Conservation (phyloP, 2,113 vertebrate species). For the Nibea coibor region DNA sequence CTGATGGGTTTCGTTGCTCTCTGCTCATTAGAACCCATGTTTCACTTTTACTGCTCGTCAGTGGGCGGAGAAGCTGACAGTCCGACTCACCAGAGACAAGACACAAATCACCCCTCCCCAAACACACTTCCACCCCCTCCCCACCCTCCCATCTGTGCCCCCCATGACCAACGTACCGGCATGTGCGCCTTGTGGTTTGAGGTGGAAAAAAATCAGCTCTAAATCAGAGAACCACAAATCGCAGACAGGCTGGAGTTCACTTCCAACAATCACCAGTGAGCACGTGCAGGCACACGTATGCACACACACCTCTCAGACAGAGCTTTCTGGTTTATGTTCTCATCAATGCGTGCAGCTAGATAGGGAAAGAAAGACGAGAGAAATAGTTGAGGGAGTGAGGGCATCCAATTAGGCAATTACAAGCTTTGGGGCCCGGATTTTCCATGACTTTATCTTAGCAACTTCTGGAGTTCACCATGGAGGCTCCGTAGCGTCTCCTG, state of each 20-base stretch:
- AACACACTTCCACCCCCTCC: background rate
- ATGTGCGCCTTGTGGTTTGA: slow-evolving; percentile 45
- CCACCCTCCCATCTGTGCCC: slow-evolving; percentile 16
- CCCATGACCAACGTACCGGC: slow-evolving; percentile 34
- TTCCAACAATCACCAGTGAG: slow-evolving; percentile 17
- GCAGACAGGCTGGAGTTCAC: slow-evolving; percentile 27
- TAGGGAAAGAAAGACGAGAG: slow-evolving; percentile 49
- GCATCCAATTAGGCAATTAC: slow-evolving; percentile 77
- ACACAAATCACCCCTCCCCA: slow-evolving; percentile 36
- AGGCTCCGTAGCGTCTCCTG: slow-evolving; percentile 73
- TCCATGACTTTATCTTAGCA: slow-evolving; percentile 79
- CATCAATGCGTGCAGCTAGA: slow-evolving; percentile 53
- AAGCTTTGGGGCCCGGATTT: slow-evolving; percentile 67
- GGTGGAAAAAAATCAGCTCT: slow-evolving; percentile 59
- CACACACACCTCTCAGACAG: slow-evolving; percentile 42
- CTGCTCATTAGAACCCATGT: slow-evolving; percentile 15
- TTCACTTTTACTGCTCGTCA: slow-evolving; percentile 35
- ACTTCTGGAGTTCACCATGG: slow-evolving; percentile 66
- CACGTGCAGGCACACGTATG: slow-evolving; percentile 52
- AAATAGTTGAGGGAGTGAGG: slow-evolving; percentile 55
- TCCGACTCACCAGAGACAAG: slow-evolving; percentile 40
- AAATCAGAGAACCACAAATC: slow-evolving; percentile 69
- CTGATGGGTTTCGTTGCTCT: background rate
- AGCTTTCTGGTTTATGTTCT: slow-evolving; percentile 62
- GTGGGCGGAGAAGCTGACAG: slow-evolving; percentile 22